phyloP scores from a whole-genome alignment of 2,888 invertebrate genomes.

The Aphidoletes aphidimyza region DNA sequence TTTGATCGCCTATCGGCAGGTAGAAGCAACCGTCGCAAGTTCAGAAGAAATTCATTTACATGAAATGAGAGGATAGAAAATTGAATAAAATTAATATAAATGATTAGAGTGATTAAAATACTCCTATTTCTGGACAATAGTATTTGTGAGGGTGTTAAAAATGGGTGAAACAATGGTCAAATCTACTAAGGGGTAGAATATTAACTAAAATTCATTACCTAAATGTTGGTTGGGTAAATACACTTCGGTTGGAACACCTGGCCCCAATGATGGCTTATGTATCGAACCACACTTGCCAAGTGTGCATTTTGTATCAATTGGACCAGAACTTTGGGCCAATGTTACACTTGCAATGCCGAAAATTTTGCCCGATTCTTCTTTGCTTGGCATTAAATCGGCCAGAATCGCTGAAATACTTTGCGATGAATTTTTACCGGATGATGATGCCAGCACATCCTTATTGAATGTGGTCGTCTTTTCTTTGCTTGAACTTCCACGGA shows the following conservation, averaged over 20 bases:
- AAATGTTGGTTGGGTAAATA: no score
- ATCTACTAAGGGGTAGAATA: no score
- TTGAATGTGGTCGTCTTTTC: not conserved
- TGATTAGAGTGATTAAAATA: no score
- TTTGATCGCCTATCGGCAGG: conserved; percentile 65
- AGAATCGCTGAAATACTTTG: conserved; percentile 32
- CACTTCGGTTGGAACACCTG: conserved; percentile 66
- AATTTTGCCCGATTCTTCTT: conserved; percentile 67
- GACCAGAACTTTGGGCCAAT: conserved; percentile 66
- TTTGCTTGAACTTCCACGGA: not conserved
- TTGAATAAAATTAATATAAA: no score
- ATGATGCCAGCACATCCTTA: not conserved
- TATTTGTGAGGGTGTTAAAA: no score
- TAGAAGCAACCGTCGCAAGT: no score
- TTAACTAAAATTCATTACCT: no score
- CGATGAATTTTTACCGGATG: conserved; percentile 28
- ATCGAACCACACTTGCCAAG: conserved; percentile 67
- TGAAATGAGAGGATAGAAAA: no score
- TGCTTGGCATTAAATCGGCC: conserved; percentile 66
- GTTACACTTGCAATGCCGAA: conserved; percentile 67
- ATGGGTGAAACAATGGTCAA: no score
- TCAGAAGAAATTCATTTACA: no score
- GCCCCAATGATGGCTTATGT: conserved; percentile 66
- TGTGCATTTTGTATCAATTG: conserved; percentile 67
- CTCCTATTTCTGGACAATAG: no score